Conservation (phyloP, 2,888 invertebrate species). For the Limnephilus lunatus region DNA sequence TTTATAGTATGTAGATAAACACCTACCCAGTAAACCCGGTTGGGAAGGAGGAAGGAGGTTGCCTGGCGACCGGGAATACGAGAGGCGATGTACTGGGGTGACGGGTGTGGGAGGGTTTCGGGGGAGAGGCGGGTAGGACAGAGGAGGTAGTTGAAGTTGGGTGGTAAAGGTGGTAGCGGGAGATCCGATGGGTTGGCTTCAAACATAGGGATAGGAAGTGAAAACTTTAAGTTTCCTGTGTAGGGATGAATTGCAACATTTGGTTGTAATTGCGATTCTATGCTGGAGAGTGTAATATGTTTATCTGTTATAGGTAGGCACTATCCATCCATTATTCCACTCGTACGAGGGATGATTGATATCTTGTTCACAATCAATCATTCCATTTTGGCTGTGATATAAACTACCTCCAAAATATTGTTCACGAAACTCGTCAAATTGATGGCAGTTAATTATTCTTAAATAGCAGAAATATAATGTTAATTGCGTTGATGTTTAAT, state of each 20-base stretch:
- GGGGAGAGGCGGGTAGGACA: background rate
- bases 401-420: background rate
- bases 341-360: background rate
- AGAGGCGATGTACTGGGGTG: slow-evolving; percentile 2
- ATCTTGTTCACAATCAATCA: background rate
- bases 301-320: background rate
- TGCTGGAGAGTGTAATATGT: background rate
- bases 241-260: slow-evolving; percentile 42
- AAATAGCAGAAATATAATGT: background rate
- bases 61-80: slow-evolving; percentile 54
- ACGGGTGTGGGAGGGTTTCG: slow-evolving; percentile 4
- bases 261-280: slow-evolving; percentile 44
- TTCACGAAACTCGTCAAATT: background rate
- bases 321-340: background rate
- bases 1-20: background rate
- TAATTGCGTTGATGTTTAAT: background rate
- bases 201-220: slow-evolving; percentile 24
- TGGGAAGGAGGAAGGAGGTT: slow-evolving; percentile 35
- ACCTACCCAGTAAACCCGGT: background rate
- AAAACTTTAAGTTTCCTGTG: slow-evolving; percentile 19
- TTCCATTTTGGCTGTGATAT: background rate
- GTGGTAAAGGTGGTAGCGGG: background rate
- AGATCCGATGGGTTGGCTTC: slow-evolving; percentile 23
- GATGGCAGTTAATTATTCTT: background rate
- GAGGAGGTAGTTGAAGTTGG: slow-evolving; percentile 42